Conservation (phyloP, 2,888 invertebrate species). For the Heliconius cydno region DNA sequence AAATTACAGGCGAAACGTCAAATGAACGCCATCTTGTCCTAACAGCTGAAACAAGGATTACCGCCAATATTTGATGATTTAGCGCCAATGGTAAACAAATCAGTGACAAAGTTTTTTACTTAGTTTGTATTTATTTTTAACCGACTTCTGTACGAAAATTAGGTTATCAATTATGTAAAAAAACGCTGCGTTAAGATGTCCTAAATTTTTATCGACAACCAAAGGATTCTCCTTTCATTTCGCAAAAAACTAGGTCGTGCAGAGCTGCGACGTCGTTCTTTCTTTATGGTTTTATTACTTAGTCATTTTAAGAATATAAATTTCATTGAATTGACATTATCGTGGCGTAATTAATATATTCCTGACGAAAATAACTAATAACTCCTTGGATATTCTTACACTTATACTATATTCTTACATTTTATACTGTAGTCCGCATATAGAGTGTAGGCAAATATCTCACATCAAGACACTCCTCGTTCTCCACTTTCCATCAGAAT, state of each 20-base stretch:
- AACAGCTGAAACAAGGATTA: slow-evolving; percentile 52
- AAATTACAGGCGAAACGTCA: slow-evolving; percentile 39
- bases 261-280: slow-evolving; percentile 5
- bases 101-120: neutral
- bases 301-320: neutral
- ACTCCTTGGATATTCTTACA: no score
- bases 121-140: neutral
- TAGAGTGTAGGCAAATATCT: no score
- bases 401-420: no score
- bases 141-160: no score
- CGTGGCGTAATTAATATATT: neutral
- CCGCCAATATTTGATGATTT: slow-evolving; percentile 53
- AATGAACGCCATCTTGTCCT: slow-evolving; percentile 41
- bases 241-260: slow-evolving; percentile 4
- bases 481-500: no score
- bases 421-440: no score
- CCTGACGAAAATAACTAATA: neutral
- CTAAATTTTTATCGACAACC: slow-evolving; percentile 1
- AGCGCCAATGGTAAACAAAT: slow-evolving; percentile 24
- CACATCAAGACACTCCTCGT: no score
- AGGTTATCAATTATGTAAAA: no score
- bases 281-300: neutral
- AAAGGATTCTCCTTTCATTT: neutral
- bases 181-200: neutral
- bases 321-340: neutral